Evolutionary conservation across 2,797 vertebrate genomes (phyloP).

Genomic region (Labroides dimidiatus): DNA sequence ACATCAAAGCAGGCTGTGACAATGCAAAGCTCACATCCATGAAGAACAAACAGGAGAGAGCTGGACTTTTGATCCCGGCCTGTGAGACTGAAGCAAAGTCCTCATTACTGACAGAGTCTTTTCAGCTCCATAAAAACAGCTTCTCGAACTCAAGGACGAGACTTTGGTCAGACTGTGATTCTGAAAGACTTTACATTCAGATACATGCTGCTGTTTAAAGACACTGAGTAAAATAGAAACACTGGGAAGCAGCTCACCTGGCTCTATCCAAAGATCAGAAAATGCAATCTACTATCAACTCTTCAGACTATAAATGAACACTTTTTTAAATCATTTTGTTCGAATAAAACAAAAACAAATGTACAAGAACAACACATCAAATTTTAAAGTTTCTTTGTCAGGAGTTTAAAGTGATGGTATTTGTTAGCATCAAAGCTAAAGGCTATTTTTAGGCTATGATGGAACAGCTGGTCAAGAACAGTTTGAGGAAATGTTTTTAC

Average conservation of each 20-base stretch:
- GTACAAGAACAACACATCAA: too few species aligned
- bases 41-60: slow-evolving; percentile 16
- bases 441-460: too few species aligned
- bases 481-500: too few species aligned
- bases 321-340: too few species aligned
- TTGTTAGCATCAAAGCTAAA: too few species aligned
- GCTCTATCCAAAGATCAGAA: not conserved
- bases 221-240: not conserved
- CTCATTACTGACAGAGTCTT: slow-evolving; percentile 44
- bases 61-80: slow-evolving; percentile 12
- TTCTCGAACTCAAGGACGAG: slow-evolving; percentile 3
- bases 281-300: too few species aligned
- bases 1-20: slow-evolving; percentile 17
- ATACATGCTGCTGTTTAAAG: not conserved
- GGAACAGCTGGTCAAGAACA: too few species aligned
- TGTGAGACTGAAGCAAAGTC: not conserved
- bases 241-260: too few species aligned
- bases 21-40: slow-evolving; percentile 19
- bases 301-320: too few species aligned
- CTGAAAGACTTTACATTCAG: not conserved
- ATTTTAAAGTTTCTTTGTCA: too few species aligned
- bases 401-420: too few species aligned
- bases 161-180: slow-evolving; percentile 14
- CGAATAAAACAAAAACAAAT: too few species aligned
- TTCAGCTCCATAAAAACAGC: slow-evolving; percentile 5